Percentiles rank a stretch among this genome's conserved stretches.
phyloP scores from a whole-genome alignment of 1,140 invertebrate species.

The Acromyrmex echinatior region DNA sequence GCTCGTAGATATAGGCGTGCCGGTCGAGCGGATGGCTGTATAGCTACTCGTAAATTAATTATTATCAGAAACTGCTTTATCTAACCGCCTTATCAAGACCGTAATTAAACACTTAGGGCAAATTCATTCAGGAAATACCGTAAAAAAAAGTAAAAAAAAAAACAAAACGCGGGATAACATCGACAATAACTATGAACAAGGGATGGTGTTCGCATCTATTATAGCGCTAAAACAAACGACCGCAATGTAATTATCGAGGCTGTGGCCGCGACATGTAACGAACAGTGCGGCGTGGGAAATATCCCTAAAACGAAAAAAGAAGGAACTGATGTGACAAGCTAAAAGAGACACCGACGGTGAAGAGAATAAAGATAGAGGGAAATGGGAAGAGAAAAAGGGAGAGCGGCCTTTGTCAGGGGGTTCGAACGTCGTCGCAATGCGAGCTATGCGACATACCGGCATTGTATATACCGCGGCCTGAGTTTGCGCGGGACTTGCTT shows the following conservation, averaged over 20 bases:
- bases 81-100: conserved; percentile 62
- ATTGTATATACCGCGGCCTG: conserved; percentile 51
- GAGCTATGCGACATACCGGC: conserved; percentile 35
- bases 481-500: conserved; percentile 58
- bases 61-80: conserved; percentile 68
- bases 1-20: conserved; percentile 42
- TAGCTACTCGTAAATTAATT: conserved; percentile 71
- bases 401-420: conserved; percentile 58
- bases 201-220: conserved; percentile 60
- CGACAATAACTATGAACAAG: conserved; percentile 15
- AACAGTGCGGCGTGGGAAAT: conserved; percentile 70
- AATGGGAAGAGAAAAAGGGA: neutral
- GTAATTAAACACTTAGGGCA: conserved; percentile 74
- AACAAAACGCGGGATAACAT: neutral
- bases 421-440: conserved; percentile 60
- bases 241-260: conserved; percentile 77
- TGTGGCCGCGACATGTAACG: conserved; percentile 62
- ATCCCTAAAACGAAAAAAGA: conserved; percentile 69
- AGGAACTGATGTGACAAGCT: neutral
- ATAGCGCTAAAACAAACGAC: conserved; percentile 77
- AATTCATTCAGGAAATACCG: conserved; percentile 17
- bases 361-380: neutral
- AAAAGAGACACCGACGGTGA: neutral
- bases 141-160: neutral
- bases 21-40: conserved; percentile 1